Percentiles rank a stretch among this genome's conserved stretches.
These are phyloP conservation scores for Dallia pectoralis DNA, from an alignment of 2,797 vertebrate genomes.

Conservation along the genomic window DNA sequence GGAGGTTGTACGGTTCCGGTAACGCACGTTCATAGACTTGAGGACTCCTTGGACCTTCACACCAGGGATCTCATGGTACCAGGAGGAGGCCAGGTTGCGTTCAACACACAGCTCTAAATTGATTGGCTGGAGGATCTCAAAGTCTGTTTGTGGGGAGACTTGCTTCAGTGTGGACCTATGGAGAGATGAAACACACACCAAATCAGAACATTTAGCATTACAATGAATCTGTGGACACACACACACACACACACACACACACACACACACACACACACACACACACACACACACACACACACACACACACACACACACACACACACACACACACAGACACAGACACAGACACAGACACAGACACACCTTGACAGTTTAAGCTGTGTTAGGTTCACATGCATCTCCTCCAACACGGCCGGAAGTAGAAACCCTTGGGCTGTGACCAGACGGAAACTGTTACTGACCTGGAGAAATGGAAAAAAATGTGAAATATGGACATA, in stretches of 20 bases:
- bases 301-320: background rate
- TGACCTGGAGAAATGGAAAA: constrained; percentile 44
- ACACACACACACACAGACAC: background rate
- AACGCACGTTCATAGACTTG: constrained; percentile 84
- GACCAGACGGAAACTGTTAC: constrained; percentile 77
- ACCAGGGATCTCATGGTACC: constrained; percentile 84
- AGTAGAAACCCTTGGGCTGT: constrained; percentile 59
- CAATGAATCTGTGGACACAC: background rate
- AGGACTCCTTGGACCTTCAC: constrained; percentile 85
- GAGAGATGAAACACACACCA: constrained; percentile 10
- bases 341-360: background rate
- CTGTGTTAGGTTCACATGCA: constrained; percentile 81
- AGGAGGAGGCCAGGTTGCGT: constrained; percentile 86
- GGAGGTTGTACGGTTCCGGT: constrained; percentile 51
- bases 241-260: background rate
- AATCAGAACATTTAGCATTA: background rate
- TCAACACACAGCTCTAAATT: constrained; percentile 85
- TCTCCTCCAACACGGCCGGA: constrained; percentile 80
- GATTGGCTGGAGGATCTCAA: constrained; percentile 89
- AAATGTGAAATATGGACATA: no score
- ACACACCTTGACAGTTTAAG: constrained; percentile 71
- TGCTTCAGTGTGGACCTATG: constrained; percentile 73
- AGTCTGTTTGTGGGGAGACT: constrained; percentile 67
- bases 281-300: background rate
- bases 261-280: no score